Conservation (phyloP, 2,113 vertebrate genomes). For the Acanthochromis polyacanthus region DNA sequence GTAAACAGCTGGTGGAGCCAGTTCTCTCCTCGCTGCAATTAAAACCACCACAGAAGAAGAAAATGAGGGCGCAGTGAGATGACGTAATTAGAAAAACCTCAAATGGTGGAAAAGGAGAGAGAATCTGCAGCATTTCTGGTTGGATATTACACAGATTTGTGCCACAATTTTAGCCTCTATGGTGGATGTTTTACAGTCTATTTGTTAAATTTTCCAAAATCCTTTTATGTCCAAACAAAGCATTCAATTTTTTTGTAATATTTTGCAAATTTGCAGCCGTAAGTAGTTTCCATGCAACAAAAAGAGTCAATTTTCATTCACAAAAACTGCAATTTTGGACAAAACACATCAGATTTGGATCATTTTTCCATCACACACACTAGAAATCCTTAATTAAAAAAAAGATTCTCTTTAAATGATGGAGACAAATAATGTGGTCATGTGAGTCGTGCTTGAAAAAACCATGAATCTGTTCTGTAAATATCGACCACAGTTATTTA, state of each 20-base stretch:
- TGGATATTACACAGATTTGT: no score
- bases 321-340: no score
- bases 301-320: no score
- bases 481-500: constrained; percentile 6
- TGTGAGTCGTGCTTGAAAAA: constrained; percentile 11
- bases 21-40: neutral
- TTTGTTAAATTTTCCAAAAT: no score
- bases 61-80: neutral
- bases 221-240: no score
- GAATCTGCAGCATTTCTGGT: no score
- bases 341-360: no score
- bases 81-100: neutral
- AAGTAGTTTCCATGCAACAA: no score
- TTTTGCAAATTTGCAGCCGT: no score
- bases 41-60: constrained; percentile 5
- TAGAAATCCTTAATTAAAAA: neutral
- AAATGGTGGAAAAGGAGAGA: neutral
- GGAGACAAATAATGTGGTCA: neutral
- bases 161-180: neutral
- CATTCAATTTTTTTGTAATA: no score
- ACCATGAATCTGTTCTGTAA: constrained; percentile 8
- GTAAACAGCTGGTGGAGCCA: constrained; percentile 23
- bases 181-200: neutral
- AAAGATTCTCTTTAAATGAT: neutral
- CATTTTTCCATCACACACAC: neutral